Evolutionary conservation across 2,888 invertebrate species (phyloP).

Genomic region (Philereme transversata): DNA sequence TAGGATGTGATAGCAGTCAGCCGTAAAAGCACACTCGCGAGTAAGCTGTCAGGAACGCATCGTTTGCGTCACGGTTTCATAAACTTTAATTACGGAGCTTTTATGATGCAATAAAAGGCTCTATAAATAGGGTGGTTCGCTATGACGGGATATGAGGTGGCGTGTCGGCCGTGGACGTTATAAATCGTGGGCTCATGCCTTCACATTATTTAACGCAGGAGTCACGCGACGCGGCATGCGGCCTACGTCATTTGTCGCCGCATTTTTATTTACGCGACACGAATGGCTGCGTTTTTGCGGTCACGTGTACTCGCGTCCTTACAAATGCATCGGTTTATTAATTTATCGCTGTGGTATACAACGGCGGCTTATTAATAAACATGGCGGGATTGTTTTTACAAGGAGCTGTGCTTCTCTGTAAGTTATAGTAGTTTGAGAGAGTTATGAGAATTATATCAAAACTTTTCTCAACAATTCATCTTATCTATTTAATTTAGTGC

Average conservation of each 20-base stretch:
- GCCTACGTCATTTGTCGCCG: constrained; percentile 45
- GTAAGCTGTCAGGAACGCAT: constrained; percentile 30
- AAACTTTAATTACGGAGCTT: constrained; percentile 54
- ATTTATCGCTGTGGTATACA: constrained; percentile 27
- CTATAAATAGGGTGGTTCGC: constrained; percentile 44
- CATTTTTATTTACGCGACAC: constrained; percentile 39
- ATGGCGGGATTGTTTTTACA: constrained; percentile 1
- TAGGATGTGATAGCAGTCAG: constrained; percentile 12
- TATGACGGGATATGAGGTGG: constrained; percentile 46
- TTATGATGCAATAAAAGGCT: constrained; percentile 54
- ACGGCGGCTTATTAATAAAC: constrained; percentile 19
- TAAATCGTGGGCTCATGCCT: constrained; percentile 55
- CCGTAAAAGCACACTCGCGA: constrained; percentile 24
- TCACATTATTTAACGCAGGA: constrained; percentile 58
- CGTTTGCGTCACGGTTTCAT: constrained; percentile 48
- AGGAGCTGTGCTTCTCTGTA: neutral
- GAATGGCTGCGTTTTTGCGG: constrained; percentile 32
- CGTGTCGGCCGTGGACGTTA: constrained; percentile 47
- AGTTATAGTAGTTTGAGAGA: too few relatives aligned
- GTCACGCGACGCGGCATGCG: constrained; percentile 51
- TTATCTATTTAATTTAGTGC: constrained; percentile 3
- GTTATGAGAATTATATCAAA: constrained; percentile 1
- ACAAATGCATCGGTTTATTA: constrained; percentile 31
- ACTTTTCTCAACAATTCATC: constrained; percentile 8
- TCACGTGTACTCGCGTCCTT: constrained; percentile 28